Conservation (phyloP, 2,797 vertebrate species). For the Acrossocheilus fasciatus region DNA sequence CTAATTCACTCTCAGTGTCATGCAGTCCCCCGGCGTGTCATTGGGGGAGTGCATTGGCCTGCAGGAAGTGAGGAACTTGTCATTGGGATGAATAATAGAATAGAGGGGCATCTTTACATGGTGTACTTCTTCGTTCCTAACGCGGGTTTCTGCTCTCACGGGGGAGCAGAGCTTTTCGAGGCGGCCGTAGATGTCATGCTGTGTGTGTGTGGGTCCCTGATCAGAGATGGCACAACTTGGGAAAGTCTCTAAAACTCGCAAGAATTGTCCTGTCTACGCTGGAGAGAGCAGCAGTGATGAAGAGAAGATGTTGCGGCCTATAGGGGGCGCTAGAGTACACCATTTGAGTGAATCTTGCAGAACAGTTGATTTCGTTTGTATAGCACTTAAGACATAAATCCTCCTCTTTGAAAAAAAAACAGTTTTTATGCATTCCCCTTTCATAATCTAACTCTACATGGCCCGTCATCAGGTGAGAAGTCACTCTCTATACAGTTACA, state of each 20-base stretch:
- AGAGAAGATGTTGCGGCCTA: slow-evolving; percentile 48
- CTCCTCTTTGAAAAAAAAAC: slow-evolving; percentile 29
- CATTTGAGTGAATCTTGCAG: slow-evolving; percentile 39
- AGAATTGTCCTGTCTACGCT: neutral
- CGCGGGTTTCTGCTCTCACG: neutral
- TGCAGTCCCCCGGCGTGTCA: slow-evolving; percentile 27
- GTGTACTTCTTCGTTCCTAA: neutral
- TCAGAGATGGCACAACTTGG: slow-evolving; percentile 73
- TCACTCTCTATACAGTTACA: slow-evolving; percentile 30
- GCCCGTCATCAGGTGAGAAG: slow-evolving; percentile 64
- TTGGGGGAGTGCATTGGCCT: slow-evolving; percentile 63
- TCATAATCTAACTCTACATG: slow-evolving; percentile 72
- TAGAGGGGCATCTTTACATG: slow-evolving; percentile 70
- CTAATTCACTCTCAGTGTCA: slow-evolving; percentile 43
- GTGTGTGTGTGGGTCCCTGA: slow-evolving; percentile 61
- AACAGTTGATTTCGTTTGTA: slow-evolving; percentile 32
- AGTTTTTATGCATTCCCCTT: slow-evolving; percentile 67
- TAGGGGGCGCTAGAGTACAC: slow-evolving; percentile 59
- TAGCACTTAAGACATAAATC: slow-evolving; percentile 27
- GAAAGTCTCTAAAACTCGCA: slow-evolving; percentile 56
- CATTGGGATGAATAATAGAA: slow-evolving; percentile 78
- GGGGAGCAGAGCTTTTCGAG: neutral
- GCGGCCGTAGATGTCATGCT: neutral
- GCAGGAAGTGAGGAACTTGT: slow-evolving; percentile 79
- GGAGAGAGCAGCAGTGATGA: slow-evolving; percentile 53